These are phyloP conservation scores for Notarius lentiginosus DNA, from an alignment of 2,113 vertebrate genomes.

Conservation along the genomic window DNA sequence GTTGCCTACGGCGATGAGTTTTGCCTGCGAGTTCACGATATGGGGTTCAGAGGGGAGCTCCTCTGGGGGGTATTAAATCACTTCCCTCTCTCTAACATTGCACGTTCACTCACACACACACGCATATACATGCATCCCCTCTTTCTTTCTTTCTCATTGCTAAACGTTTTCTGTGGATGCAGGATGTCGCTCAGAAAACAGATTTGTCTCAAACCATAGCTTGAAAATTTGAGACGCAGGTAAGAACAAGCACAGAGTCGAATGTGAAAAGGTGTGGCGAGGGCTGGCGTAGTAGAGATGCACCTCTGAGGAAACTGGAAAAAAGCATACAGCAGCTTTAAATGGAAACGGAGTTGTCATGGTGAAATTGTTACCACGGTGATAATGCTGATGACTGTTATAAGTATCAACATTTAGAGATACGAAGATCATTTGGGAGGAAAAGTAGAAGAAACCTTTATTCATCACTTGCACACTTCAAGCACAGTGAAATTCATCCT, in stretches of 20 bases:
- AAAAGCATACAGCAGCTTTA: slow-evolving; percentile 6
- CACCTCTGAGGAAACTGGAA: slow-evolving; percentile 5
- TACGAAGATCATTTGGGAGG: background rate
- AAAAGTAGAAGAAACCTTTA: background rate
- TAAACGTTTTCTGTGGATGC: slow-evolving; percentile 64
- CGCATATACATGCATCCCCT: slow-evolving; percentile 66
- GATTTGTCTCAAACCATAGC: slow-evolving; percentile 66
- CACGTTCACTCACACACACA: slow-evolving; percentile 66
- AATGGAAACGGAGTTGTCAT: slow-evolving; percentile 60
- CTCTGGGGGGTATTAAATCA: slow-evolving; percentile 81
- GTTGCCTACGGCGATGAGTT: slow-evolving; percentile 74
- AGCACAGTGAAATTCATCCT: too few species aligned
- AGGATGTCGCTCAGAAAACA: slow-evolving; percentile 58
- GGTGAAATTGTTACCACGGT: slow-evolving; percentile 40
- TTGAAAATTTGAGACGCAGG: slow-evolving; percentile 49
- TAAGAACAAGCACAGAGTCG: slow-evolving; percentile 73
- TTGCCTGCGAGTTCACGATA: slow-evolving; percentile 79
- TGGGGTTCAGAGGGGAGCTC: slow-evolving; percentile 79
- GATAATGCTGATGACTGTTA: slow-evolving; percentile 21
- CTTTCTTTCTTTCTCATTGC: slow-evolving; percentile 64
- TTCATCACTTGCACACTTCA: too few species aligned
- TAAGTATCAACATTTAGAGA: slow-evolving; percentile 17
- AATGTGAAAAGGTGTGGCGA: slow-evolving; percentile 64
- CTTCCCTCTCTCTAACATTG: slow-evolving; percentile 67
- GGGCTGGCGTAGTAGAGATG: slow-evolving; percentile 47